These are phyloP conservation scores for Diabrotica balteata DNA, from an alignment of 2,888 invertebrate species.

Conservation along the genomic window DNA sequence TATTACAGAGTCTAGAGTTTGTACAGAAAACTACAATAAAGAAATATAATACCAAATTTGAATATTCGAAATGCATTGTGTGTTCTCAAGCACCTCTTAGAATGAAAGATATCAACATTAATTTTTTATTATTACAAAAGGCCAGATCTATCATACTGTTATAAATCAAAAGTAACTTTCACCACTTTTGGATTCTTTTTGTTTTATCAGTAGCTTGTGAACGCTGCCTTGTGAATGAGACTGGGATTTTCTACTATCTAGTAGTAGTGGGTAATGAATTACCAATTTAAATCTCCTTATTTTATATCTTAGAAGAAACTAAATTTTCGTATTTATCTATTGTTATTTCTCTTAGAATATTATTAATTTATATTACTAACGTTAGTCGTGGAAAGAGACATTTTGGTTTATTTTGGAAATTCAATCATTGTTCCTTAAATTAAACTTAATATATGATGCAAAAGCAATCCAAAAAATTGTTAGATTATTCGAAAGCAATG, in stretches of 20 bases:
- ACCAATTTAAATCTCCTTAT: slow-evolving; percentile 37
- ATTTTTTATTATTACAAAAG: no score
- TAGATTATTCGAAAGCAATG: no score
- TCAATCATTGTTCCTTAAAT: slow-evolving; percentile 33
- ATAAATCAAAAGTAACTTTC: no score
- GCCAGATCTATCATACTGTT: no score
- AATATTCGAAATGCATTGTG: no score
- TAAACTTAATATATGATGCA: neutral
- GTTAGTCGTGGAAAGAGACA: slow-evolving; percentile 20
- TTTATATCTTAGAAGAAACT: slow-evolving; percentile 37
- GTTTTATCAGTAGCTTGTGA: slow-evolving; percentile 49
- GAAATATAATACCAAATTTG: no score
- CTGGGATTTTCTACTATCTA: slow-evolving; percentile 53
- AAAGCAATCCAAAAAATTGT: no score
- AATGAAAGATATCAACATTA: no score
- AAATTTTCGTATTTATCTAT: slow-evolving; percentile 36
- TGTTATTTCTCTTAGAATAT: slow-evolving; percentile 34
- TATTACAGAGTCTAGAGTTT: no score
- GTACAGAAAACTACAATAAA: no score
- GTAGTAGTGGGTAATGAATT: slow-evolving; percentile 36
- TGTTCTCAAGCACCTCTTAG: no score
- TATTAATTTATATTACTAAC: slow-evolving; percentile 38
- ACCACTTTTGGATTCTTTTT: no score
- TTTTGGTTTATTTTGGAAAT: neutral
- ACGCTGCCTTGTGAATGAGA: slow-evolving; percentile 56